These are phyloP conservation scores for Myotis yumanensis DNA, from an alignment of 2,113 vertebrate species.

Conservation along the genomic window DNA sequence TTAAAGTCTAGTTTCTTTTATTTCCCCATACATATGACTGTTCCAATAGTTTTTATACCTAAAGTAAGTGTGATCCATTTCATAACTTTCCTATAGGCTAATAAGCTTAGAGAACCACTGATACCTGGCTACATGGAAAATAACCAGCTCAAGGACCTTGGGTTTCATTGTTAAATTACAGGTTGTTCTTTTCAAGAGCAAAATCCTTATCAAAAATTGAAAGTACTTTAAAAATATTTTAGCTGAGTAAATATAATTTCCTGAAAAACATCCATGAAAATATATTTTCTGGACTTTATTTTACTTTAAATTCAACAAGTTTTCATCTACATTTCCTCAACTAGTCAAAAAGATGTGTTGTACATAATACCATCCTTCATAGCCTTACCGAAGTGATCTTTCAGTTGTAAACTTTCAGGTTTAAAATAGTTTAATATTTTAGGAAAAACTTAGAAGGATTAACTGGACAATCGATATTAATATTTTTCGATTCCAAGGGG, in stretches of 20 bases:
- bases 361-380: neutral
- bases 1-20: neutral
- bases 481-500: neutral
- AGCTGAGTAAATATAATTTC: neutral
- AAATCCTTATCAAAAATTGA: neutral
- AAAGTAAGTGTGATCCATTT: neutral
- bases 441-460: neutral
- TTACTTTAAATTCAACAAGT: neutral
- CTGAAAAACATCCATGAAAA: neutral
- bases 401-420: neutral
- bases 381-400: neutral
- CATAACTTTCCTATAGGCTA: neutral
- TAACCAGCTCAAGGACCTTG: neutral
- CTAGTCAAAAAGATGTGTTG: neutral
- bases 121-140: neutral
- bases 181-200: constrained; percentile 4
- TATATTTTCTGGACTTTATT: neutral
- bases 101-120: neutral
- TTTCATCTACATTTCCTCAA: neutral
- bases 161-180: neutral
- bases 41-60: neutral
- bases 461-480: neutral
- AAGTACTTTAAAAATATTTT: neutral
- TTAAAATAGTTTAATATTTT: neutral
- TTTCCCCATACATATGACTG: neutral